phyloP scores from a whole-genome alignment of 2,113 vertebrate genomes.

The Microcebus lehilahytsara region DNA sequence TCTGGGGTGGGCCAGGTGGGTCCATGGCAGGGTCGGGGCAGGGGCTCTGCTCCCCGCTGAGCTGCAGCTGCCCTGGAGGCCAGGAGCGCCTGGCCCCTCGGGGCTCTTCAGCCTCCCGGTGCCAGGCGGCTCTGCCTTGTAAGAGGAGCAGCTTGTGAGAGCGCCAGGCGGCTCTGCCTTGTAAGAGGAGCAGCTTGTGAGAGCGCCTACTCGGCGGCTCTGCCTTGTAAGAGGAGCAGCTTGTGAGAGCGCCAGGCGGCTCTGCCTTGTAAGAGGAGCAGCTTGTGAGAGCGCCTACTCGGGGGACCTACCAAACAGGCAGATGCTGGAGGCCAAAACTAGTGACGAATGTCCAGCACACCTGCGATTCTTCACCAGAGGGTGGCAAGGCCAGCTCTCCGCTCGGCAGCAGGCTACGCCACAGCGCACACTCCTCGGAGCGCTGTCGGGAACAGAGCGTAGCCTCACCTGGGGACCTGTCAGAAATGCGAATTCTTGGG shows the following conservation, averaged over 20 bases:
- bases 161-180: too few species aligned
- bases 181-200: background rate
- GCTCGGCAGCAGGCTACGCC: background rate
- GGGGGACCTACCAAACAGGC: background rate
- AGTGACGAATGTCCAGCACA: background rate
- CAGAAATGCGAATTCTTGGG: background rate
- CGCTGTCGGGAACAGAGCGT: too few species aligned
- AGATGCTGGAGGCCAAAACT: background rate
- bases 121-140: background rate
- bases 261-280: background rate
- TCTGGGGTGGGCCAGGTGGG: background rate
- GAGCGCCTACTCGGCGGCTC: background rate
- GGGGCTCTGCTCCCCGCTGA: background rate
- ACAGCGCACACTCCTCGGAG: background rate
- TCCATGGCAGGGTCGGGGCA: too few species aligned
- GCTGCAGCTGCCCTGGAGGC: background rate
- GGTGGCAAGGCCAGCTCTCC: background rate
- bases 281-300: background rate
- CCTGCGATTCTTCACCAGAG: background rate
- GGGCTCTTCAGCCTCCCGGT: background rate
- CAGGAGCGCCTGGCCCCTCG: too few species aligned
- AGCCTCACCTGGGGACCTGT: background rate
- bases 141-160: background rate
- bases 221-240: background rate
- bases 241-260: too few species aligned